Base-by-base conservation (phyloP, 2,113 vertebrate genomes). In the Pardalotus punctatus region DNA sequence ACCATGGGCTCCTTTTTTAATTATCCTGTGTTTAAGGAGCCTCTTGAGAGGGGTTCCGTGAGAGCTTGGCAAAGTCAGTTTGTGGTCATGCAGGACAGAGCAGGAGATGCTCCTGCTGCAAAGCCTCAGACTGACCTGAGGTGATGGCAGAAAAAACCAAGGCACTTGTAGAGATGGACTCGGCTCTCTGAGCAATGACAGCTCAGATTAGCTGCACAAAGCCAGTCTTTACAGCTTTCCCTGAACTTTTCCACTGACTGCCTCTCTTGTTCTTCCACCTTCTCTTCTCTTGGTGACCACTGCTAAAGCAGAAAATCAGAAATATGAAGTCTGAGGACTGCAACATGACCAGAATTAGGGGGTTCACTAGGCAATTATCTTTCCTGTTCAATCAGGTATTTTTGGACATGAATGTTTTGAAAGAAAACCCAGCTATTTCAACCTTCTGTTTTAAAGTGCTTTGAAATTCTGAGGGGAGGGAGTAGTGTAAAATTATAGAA, bases 361-460 rank as follows among this genome's bases (percentile, higher is more conserved):
- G 8, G 14, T 28, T 80, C 19, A 12, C 14, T 42, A 50, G 18
- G 18, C 8, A 60, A 28, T 78, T 70, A n/a, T 31, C 10, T 67
- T 88, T 71, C 22, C 12, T 70, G 6, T 67, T 81, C 78, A 31
- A 50, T 67, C 10, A 65, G 40, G 5, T 53, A 9, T 53, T 69
- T 70, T 42, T 65, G 22, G 24, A 62, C 38, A 29, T 66, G 67
- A 86, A 66, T 85, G 51, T 50, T 83, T 77, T 93, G 40, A 93
- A 97, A 94, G 83, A 94, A 95, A 93, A 5, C 25, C 33, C 42
- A 90, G 6, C 4, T 38, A 51, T 60, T 95, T 81, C 17, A 90
- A 29, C 29, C 38, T 51, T 36, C 53, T 86, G 6, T 62, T 84
- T 77, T 36, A 33, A 71, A 76, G 24, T 28, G 10, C 33, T 81